Percentiles rank a stretch among this genome's conserved stretches.
Evolutionary conservation across 2,113 vertebrate genomes (phyloP).

Genomic region (Platichthys flesus): DNA sequence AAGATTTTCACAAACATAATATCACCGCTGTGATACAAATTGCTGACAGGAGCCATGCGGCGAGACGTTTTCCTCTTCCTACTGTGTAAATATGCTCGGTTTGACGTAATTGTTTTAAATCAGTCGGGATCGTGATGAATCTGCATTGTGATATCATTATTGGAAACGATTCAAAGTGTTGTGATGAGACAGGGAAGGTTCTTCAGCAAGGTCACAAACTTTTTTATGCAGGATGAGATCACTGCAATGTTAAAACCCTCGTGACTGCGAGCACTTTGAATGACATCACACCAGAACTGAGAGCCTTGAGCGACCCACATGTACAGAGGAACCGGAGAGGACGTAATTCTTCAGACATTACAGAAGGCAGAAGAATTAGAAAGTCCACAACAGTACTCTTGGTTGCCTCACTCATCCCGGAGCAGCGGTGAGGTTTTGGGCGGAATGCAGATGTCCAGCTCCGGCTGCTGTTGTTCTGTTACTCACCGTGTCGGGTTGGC

Average conservation of each 20-base stretch:
- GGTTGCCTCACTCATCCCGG: constrained; percentile 58
- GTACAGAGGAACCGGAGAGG: constrained; percentile 23
- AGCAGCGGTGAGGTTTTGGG: constrained; percentile 39
- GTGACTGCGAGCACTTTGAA: constrained; percentile 42
- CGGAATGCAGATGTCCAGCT: constrained; percentile 57
- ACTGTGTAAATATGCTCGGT: constrained; percentile 8
- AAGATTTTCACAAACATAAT: neutral
- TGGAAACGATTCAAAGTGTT: constrained; percentile 3
- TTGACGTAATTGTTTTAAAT: constrained; percentile 17
- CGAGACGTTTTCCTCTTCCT: neutral
- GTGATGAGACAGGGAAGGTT: constrained; percentile 22
- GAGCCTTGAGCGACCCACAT: constrained; percentile 33
- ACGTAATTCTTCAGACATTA: constrained; percentile 40
- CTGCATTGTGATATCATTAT: neutral
- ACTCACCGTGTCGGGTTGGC: constrained; percentile 69
- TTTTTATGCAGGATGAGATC: constrained; percentile 52
- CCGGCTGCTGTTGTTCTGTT: constrained; percentile 61
- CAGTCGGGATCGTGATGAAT: constrained; percentile 10
- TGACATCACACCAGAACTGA: constrained; percentile 52
- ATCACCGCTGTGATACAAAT: constrained; percentile 6
- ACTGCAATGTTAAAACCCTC: constrained; percentile 38
- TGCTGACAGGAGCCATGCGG: constrained; percentile 9
- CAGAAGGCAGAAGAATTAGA: constrained; percentile 24
- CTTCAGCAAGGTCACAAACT: neutral
- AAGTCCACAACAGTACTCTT: neutral